A percentile compares a stretch with the other conserved stretches of the same genome.
Evolutionary conservation across 2,797 vertebrate species (phyloP).

Genomic region (Babyrousa celebensis): DNA sequence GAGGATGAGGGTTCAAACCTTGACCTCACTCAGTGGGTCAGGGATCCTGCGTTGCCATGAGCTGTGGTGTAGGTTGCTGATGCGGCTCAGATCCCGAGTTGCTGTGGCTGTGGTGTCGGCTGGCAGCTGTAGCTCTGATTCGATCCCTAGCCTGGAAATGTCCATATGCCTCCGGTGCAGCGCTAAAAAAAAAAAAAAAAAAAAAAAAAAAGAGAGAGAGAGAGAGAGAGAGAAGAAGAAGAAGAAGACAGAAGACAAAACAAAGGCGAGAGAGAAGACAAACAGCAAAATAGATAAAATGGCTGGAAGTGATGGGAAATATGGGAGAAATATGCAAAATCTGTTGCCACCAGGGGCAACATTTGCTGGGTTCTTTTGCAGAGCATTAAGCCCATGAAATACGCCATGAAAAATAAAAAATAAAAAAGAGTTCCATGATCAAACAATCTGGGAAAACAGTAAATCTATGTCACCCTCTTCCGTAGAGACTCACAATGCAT

Average conservation of each 20-base stretch:
- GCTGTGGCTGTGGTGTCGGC: too few relatives aligned
- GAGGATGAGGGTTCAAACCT: too few relatives aligned
- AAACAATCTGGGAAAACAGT: constrained; percentile 27
- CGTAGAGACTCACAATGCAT: neutral
- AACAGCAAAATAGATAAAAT: accelerated
- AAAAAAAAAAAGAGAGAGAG: neutral
- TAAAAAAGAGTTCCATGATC: neutral
- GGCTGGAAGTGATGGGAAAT: neutral
- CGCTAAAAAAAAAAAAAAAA: too few relatives aligned
- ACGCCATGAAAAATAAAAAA: neutral
- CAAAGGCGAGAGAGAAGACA: neutral
- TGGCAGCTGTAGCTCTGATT: too few relatives aligned
- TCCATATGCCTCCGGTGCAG: too few relatives aligned
- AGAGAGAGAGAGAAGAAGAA: neutral
- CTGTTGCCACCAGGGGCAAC: neutral
- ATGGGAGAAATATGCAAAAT: neutral
- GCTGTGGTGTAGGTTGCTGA: too few relatives aligned
- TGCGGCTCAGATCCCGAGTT: too few relatives aligned
- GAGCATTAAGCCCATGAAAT: constrained; percentile 9
- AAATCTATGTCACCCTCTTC: neutral
- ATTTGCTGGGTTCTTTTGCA: neutral
- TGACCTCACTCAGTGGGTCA: too few relatives aligned
- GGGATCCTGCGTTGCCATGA: too few relatives aligned
- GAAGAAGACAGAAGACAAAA: neutral
- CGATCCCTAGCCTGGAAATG: too few relatives aligned